phyloP scores from a whole-genome alignment of 2,797 vertebrate genomes.

The Smutsia gigantea region DNA sequence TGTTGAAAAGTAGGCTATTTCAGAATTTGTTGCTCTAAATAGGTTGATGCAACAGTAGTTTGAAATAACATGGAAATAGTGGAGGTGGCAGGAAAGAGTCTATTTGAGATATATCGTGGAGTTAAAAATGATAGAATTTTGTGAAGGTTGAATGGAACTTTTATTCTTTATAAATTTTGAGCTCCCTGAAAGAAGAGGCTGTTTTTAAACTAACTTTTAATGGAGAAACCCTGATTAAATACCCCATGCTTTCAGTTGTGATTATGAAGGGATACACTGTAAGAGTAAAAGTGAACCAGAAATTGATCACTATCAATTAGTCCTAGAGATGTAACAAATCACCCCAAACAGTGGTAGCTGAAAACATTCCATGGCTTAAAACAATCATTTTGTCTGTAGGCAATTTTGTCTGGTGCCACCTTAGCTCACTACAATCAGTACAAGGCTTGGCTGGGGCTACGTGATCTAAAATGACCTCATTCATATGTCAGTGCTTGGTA shows the following conservation, averaged over 20 bases:
- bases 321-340: background rate
- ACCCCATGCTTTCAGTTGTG: background rate
- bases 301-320: background rate
- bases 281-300: background rate
- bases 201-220: background rate
- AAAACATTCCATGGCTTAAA: background rate
- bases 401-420: background rate
- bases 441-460: background rate
- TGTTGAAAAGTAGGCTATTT: background rate
- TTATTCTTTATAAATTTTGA: background rate
- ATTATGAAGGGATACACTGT: background rate
- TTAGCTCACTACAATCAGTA: no score
- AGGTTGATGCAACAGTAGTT: background rate
- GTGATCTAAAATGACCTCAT: background rate
- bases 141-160: background rate
- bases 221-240: background rate
- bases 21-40: background rate
- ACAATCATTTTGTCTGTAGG: no score
- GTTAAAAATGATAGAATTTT: background rate
- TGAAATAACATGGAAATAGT: background rate
- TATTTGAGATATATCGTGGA: background rate
- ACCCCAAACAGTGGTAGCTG: background rate
- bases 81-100: background rate
- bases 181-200: background rate
- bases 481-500: no score